A percentile compares a stretch with the other conserved stretches of the same genome.
phyloP scores from a whole-genome alignment of 2,113 vertebrate species.

The Xyrauchen texanus region DNA sequence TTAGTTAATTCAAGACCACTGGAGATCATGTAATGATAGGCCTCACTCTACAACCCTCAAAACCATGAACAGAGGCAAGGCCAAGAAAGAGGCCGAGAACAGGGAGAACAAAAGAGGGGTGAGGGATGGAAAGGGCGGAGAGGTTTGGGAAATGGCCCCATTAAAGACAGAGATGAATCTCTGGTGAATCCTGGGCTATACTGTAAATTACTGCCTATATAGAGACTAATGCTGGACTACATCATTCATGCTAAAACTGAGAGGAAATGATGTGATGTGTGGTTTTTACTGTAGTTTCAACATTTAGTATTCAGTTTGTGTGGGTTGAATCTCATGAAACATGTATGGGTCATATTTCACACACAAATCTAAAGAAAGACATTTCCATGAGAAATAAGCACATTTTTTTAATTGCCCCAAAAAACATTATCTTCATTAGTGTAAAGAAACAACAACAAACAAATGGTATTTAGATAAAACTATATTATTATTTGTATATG shows the following conservation, averaged over 20 bases:
- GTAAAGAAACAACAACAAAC: no score
- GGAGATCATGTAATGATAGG: constrained; percentile 51
- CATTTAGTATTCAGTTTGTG: neutral
- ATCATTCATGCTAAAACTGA: neutral
- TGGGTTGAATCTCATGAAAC: neutral
- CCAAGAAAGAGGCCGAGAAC: constrained; percentile 19
- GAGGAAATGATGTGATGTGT: constrained; percentile 6
- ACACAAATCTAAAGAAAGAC: neutral
- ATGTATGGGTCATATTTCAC: neutral
- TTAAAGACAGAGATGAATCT: constrained; percentile 38
- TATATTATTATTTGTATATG: no score
- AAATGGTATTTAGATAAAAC: no score
- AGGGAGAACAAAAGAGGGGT: constrained; percentile 41
- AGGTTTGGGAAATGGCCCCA: constrained; percentile 21
- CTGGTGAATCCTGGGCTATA: constrained; percentile 13
- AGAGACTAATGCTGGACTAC: constrained; percentile 20
- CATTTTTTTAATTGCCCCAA: no score
- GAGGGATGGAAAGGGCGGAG: constrained; percentile 30
- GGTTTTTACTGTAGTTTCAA: neutral
- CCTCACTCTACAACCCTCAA: constrained; percentile 32
- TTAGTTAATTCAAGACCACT: constrained; percentile 17
- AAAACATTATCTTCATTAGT: no score
- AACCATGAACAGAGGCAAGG: constrained; percentile 41
- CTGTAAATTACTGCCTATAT: constrained; percentile 4
- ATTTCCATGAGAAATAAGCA: no score